Percentiles rank a stretch among this genome's conserved stretches.
phyloP scores from a whole-genome alignment of 2,113 vertebrate genomes.

The Centrocercus urophasianus region DNA sequence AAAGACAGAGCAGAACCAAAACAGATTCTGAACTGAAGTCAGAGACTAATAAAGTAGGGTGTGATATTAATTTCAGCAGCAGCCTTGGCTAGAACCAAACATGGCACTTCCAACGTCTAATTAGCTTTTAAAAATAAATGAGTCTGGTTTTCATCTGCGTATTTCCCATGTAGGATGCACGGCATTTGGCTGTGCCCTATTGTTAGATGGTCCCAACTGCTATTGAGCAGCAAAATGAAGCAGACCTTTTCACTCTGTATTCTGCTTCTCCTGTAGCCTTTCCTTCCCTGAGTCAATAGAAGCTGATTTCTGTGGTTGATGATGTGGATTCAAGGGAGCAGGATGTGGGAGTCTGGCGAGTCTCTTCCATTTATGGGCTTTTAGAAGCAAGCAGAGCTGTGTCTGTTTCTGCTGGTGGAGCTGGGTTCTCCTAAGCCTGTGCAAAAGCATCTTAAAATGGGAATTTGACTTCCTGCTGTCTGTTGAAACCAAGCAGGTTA shows the following conservation, averaged over 20 bases:
- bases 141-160: slow-evolving; percentile 44
- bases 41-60: slow-evolving; percentile 61
- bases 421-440: slow-evolving; percentile 13
- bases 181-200: slow-evolving; percentile 32
- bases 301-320: slow-evolving; percentile 55
- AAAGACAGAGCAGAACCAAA: slow-evolving; percentile 53
- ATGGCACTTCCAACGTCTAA: slow-evolving; percentile 53
- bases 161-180: slow-evolving; percentile 26
- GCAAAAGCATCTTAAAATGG: slow-evolving; percentile 38
- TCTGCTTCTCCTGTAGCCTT: slow-evolving; percentile 25
- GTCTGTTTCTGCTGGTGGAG: slow-evolving; percentile 45
- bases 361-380: slow-evolving; percentile 59
- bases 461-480: slow-evolving; percentile 64
- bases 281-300: slow-evolving; percentile 25
- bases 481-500: slow-evolving; percentile 43
- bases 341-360: slow-evolving; percentile 65
- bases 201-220: slow-evolving; percentile 39
- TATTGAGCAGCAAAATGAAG: not conserved
- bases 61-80: slow-evolving; percentile 67
- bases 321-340: slow-evolving; percentile 21
- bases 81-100: slow-evolving; percentile 40
- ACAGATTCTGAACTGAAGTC: slow-evolving; percentile 44
- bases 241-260: slow-evolving; percentile 58
- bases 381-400: slow-evolving; percentile 13
- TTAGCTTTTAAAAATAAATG: slow-evolving; percentile 67